Base-by-base conservation (phyloP, 2,888 invertebrate genomes). In the Macroteleia sp. region DNA sequence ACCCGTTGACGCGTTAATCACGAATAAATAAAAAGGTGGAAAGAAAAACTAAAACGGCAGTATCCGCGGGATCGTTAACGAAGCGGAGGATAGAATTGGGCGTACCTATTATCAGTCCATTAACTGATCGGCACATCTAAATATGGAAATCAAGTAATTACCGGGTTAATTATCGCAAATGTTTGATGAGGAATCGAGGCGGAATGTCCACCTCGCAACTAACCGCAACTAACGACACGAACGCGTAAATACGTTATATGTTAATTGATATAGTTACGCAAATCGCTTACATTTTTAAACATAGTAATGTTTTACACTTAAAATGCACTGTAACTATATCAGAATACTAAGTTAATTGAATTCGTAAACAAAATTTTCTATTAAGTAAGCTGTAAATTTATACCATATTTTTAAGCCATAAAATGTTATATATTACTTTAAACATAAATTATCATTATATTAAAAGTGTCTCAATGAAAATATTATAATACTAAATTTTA, bases 91-190 rank as follows among this genome's bases (percentile, higher is more conserved):
- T 28, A 20, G 52, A 69, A 64, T 36, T 32, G 64, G 62, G 59
- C 50, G 46, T 54, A 59, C 28, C 70, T 59, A 71, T 71, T 71
- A 66, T 70, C 77, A 66, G 77, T 66, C 70, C 77, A 77, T 77
- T 77, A 77, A 77, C 70, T 59, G 70, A 57, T 69, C 70, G 52
- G 42, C 34, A 46, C 64, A 66, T 70, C 81, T 82, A 83, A 82
- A 84, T 84, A 79, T 80, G 80, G 79, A 82, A 79, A 76, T 80
- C 79, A 79, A 74, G 81, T 80, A 82, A 84, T 84, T 81, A 82
- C 71, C 44, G 57, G 50, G 74, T 82, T 81, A 80, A 81, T 82
- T 79, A 82, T 81, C 76, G 70, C 74, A 59, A 71, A 59, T 67
- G 79, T 80, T 79, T 79, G 73, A 77, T 70, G 74, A 74, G 74